A percentile compares a stretch with the other conserved stretches of the same genome.
Evolutionary conservation across 2,113 vertebrate species (phyloP).

Genomic region (Phoenicopterus ruber): DNA sequence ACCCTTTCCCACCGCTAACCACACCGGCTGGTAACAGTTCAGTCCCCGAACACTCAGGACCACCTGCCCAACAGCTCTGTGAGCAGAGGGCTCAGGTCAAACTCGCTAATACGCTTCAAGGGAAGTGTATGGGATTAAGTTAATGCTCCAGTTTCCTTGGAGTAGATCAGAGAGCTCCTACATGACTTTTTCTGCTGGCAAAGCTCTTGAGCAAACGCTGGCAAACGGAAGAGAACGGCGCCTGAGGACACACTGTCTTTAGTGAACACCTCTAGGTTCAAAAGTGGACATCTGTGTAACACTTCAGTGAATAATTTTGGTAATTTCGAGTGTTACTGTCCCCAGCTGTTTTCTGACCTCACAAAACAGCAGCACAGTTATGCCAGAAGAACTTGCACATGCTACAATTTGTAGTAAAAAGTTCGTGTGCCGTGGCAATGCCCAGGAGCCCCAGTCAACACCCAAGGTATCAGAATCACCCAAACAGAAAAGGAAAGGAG

Average conservation of each 20-base stretch:
- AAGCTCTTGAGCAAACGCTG: background rate
- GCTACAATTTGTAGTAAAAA: background rate
- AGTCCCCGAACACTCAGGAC: background rate
- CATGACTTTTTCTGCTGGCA: background rate
- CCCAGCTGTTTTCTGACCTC: background rate
- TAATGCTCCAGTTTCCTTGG: background rate
- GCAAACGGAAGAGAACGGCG: background rate
- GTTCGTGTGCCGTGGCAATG: background rate
- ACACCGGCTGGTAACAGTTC: background rate
- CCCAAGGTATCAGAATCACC: rapidly evolving
- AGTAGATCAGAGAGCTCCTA: background rate
- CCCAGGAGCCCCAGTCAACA: background rate
- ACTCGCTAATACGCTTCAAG: background rate
- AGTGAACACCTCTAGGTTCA: background rate
- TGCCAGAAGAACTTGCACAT: background rate
- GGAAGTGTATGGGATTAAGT: background rate
- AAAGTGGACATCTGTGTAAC: background rate
- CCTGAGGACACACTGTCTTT: background rate
- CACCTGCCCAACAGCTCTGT: background rate
- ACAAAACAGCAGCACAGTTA: background rate
- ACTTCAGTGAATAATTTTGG: background rate
- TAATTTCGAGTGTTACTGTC: background rate
- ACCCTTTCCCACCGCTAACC: background rate
- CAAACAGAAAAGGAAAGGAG: background rate
- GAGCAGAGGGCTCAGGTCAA: background rate